phyloP scores from a whole-genome alignment of 2,888 invertebrate species.

The Celastrina argiolus region DNA sequence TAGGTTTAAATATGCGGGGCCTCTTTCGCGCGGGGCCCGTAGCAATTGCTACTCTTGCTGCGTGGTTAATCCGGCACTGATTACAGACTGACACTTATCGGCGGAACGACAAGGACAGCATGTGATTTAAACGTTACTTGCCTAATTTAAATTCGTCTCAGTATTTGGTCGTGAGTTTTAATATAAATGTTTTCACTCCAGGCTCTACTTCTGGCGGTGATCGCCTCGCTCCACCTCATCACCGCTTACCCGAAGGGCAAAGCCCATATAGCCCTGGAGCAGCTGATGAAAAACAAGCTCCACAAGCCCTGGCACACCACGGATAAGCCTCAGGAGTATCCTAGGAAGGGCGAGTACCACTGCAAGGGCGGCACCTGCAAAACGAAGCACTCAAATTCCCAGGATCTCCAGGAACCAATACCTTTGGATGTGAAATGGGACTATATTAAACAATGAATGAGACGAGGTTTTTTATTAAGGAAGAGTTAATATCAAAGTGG shows the following conservation, averaged over 20 bases:
- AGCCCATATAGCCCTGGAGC: conserved; percentile 37
- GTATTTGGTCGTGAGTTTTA: no score
- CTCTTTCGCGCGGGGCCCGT: no score
- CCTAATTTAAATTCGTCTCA: no score
- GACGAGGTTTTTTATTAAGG: no score
- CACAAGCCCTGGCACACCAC: conserved; percentile 46
- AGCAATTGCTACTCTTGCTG: no score
- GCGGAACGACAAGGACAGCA: no score
- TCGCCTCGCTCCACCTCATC: conserved; percentile 17
- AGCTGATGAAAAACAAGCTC: conserved; percentile 45
- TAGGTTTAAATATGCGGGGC: no score
- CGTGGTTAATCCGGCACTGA: no score
- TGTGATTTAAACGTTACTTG: no score
- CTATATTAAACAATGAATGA: conserved; percentile 27
- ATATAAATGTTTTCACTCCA: background rate
- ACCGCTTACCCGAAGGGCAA: conserved; percentile 30
- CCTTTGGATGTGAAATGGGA: conserved; percentile 39
- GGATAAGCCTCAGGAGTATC: conserved; percentile 41
- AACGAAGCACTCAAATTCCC: conserved; percentile 36
- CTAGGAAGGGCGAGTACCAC: conserved; percentile 49
- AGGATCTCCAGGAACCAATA: conserved; percentile 43
- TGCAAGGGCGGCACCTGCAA: conserved; percentile 45
- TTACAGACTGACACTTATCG: no score
- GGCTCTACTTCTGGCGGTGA: background rate
- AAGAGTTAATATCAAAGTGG: no score